Base-by-base conservation (phyloP, 2,113 vertebrate genomes). In the Rhabdomys dilectus region DNA sequence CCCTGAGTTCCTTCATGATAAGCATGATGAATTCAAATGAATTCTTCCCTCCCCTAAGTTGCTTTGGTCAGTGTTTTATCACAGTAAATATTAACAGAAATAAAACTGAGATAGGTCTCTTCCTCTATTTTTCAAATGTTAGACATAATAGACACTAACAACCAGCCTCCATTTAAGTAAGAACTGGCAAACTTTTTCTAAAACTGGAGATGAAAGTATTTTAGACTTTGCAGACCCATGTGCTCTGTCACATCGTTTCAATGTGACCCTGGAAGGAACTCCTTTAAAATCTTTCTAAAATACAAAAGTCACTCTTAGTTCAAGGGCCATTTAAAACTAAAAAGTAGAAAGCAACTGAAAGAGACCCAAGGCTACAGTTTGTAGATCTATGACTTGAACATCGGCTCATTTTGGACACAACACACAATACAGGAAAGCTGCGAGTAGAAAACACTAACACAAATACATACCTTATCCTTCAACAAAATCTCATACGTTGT, bases 401-500 rank as follows among this genome's bases (percentile, higher is more conserved):
- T 42, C 36, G 34, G 92, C 72, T 95, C 60, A 93, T 51, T 8
- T 45, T 77, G 26, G 16, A 45, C 3, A 80, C 39, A 94, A 85
- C 3, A 85, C 22, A 72, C 4, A 19, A 29, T 31, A 88, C 85
- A 89, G 22, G 5, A 73, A 96, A 82, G 76, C 0, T 24, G 42
- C 66, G 1, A 93, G 3, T 9, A 95, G 26, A 81, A 91, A 94
- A 53, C 10, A 75, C 16, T 75, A 89, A 82, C 2, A 72, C 1
- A 93, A 15, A 86, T 72, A 80, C 97, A 97, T 97, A 99, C 99
- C 99, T 99, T 99, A 98, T 99, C 99, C 98, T 99, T 99, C 77
- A 99, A 98, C 91, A 99, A 98, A 97, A 99, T 99, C 98, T 99
- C 99, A 0, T 99, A 99, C 2, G 99, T 99, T 87, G 99, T 99